A percentile compares a stretch with the other conserved stretches of the same genome.
These are phyloP conservation scores for Ptychochromis oligacanthus DNA, from an alignment of 2,113 vertebrate species.

Conservation along the genomic window DNA sequence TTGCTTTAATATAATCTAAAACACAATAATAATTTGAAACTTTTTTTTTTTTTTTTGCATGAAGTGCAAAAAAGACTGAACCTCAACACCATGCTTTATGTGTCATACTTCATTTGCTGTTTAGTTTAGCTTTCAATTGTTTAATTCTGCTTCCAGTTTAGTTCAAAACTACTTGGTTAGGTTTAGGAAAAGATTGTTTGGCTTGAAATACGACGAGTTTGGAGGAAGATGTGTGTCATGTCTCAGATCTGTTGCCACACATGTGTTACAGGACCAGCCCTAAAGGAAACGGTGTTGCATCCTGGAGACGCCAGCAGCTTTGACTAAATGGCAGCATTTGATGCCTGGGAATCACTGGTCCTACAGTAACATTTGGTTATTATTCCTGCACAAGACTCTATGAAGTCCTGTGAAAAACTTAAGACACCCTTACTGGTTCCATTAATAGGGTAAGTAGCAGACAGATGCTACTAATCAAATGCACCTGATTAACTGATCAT, in stretches of 20 bases:
- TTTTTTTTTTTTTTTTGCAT: fast-evolving
- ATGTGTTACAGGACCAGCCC: neutral
- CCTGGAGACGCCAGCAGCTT: neutral
- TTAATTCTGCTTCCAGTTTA: neutral
- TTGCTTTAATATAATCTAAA: no score
- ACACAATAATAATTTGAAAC: no score
- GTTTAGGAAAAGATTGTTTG: neutral
- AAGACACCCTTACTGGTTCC: neutral
- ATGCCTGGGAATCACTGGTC: neutral
- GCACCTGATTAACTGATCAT: neutral
- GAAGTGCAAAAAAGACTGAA: neutral
- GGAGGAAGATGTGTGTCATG: neutral
- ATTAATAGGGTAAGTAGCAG: neutral
- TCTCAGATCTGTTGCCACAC: no score
- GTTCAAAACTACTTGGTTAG: no score
- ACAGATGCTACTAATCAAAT: neutral
- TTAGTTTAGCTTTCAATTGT: neutral
- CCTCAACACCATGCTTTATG: neutral
- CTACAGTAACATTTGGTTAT: neutral
- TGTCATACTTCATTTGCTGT: neutral
- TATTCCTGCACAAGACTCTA: neutral
- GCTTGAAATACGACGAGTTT: fast-evolving
- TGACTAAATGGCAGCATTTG: neutral
- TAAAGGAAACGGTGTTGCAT: neutral
- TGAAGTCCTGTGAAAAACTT: neutral